Base-by-base conservation (phyloP, 2,113 vertebrate genomes). In the Andinoacara biseriatus region DNA sequence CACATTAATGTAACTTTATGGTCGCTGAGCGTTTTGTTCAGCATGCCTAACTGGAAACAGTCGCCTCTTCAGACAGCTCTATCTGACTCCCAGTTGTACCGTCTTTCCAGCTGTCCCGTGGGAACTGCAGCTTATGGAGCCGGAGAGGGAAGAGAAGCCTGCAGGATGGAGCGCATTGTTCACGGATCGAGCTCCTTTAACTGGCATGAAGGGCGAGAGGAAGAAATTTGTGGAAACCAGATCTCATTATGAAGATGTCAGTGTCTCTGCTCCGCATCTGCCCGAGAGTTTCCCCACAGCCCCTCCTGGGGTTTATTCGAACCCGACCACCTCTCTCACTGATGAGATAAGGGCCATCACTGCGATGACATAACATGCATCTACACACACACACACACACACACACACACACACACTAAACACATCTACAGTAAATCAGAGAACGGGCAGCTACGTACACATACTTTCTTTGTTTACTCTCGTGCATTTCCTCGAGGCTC, bases 171-270 rank as follows among this genome's bases (percentile, higher is more conserved):
- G 91, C 77, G 29, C 89, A 95, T 95, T 96, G 89, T 95, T 89
- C 93, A 95, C 81, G 92, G 94, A 78, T 87, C 82, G 75, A 61
- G 60, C 74, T 81, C 60, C 69, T 91, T 88, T 93, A 88, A 90
- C 78, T 82, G 86, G 92, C 85, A 86, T 87, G 80, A 80, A 54
- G 69, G 90, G 69, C 75, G 9, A 80, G 75, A 76, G 80, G 46
- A 77, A 69, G 52, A 31, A 67, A 46, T 31, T 17, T 54, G 67
- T 33, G 3, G 18, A 29, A 40, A 1, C 54, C 35, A 62, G 69
- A 82, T 74, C 87, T 88, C 74, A 58, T 93, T 89, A 95, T 94
- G 89, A 94, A 95, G 94, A 94, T 89, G 94, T 96, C 90, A 94
- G 86, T 65, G 80, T 91, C 91, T 94, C 69, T 57, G 22, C 75